Evolutionary conservation across 1,140 invertebrate genomes (phyloP).

Genomic region (Musca vetustissima): DNA sequence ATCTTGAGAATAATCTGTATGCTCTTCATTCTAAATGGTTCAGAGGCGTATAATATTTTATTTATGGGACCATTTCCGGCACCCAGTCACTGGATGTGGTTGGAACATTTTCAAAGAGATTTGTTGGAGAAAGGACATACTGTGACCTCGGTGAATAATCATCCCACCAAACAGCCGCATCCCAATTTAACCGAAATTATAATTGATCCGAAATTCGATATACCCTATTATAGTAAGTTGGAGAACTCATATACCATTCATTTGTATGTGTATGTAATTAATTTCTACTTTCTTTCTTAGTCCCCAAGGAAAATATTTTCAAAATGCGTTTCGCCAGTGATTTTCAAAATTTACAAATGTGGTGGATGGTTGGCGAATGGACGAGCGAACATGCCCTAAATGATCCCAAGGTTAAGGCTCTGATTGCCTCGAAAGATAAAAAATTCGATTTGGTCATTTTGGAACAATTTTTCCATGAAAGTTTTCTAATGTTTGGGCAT

Average conservation of each 20-base stretch:
- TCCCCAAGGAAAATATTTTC: constrained; percentile 54
- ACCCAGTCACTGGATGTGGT: constrained; percentile 59
- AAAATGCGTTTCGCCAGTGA: constrained; percentile 46
- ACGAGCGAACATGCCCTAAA: constrained; percentile 58
- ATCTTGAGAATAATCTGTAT: constrained; percentile 28
- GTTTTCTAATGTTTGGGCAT: constrained; percentile 59
- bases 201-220: constrained; percentile 58
- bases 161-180: constrained; percentile 53
- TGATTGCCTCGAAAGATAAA: constrained; percentile 56
- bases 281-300: constrained; percentile 28
- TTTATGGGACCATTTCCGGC: constrained; percentile 54
- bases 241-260: no score
- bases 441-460: constrained; percentile 60
- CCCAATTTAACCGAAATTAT: constrained; percentile 59
- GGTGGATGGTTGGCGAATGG: constrained; percentile 55
- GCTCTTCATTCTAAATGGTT: constrained; percentile 26
- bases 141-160: constrained; percentile 62
- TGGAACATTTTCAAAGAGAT: constrained; percentile 60
- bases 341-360: constrained; percentile 47
- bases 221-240: constrained; percentile 56
- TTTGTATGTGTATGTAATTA: background rate
- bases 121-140: constrained; percentile 63
- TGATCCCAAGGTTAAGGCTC: constrained; percentile 55
- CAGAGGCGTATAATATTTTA: constrained; percentile 41
- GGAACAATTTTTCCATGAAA: constrained; percentile 62